Evolutionary conservation across 2,113 vertebrate genomes (phyloP).

Genomic region (Grammomys surdaster): DNA sequence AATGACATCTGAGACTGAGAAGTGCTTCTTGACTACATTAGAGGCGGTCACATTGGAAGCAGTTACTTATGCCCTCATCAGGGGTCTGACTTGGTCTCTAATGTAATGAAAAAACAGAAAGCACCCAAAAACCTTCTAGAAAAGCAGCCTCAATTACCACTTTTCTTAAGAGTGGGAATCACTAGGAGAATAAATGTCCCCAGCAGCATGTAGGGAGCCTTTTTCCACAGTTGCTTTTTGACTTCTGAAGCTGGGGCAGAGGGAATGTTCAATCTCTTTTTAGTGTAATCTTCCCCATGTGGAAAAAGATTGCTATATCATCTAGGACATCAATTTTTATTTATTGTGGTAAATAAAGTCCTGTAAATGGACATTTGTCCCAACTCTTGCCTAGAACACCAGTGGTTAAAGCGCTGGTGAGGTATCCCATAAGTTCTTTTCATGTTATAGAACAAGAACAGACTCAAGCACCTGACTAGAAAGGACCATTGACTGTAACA

Average conservation of each 20-base stretch:
- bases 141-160: fast-evolving
- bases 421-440: not conserved
- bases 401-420: no score
- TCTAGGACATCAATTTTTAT: not conserved
- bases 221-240: not conserved
- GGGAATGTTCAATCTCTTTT: not conserved
- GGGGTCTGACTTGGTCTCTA: not conserved
- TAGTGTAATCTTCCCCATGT: not conserved
- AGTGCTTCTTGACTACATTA: not conserved
- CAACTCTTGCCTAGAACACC: not conserved
- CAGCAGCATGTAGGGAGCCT: fast-evolving
- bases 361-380: not conserved
- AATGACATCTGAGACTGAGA: not conserved
- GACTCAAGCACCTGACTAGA: no score
- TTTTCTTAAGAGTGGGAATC: no score
- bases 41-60: not conserved
- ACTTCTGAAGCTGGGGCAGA: not conserved
- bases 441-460: not conserved
- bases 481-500: not conserved
- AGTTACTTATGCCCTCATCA: not conserved
- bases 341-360: not conserved
- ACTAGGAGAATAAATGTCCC: not conserved
- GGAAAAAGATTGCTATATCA: not conserved
- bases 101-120: not conserved
- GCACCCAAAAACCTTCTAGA: not conserved